Conservation (phyloP, 2,888 invertebrate genomes). For the Adelognathus sp. region DNA sequence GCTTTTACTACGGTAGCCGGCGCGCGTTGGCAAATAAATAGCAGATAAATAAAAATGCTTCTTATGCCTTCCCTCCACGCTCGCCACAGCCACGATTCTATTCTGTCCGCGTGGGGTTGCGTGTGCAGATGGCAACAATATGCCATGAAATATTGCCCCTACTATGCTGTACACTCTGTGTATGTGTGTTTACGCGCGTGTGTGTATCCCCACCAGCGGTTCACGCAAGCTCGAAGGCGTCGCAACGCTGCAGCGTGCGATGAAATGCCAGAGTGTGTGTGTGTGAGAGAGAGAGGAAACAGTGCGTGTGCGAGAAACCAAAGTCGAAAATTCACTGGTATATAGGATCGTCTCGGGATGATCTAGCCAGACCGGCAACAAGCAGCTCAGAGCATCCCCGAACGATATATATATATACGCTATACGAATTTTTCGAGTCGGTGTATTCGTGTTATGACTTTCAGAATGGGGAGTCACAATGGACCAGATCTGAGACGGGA, state of each 20-base stretch:
- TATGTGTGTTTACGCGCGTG: neutral
- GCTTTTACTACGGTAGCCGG: constrained; percentile 71
- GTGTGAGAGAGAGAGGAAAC: neutral
- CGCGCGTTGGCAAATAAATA: constrained; percentile 79
- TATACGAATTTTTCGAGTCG: constrained; percentile 68
- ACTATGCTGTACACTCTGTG: constrained; percentile 54
- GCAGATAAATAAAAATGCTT: constrained; percentile 79
- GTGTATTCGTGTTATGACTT: constrained; percentile 80
- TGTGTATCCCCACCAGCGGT: constrained; percentile 4
- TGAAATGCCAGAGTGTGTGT: too few relatives aligned
- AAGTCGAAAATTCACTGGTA: constrained; percentile 48
- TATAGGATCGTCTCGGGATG: constrained; percentile 37
- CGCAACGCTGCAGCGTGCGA: neutral
- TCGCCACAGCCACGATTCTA: constrained; percentile 53
- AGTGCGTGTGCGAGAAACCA: constrained; percentile 51
- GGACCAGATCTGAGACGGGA: constrained; percentile 80
- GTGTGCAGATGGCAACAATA: constrained; percentile 81
- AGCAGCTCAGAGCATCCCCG: constrained; percentile 20
- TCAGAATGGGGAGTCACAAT: constrained; percentile 80
- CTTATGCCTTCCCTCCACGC: constrained; percentile 45
- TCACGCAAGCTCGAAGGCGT: neutral
- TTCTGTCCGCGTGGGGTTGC: constrained; percentile 74
- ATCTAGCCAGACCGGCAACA: constrained; percentile 25
- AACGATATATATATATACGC: constrained; percentile 46
- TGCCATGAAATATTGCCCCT: constrained; percentile 79